Evolutionary conservation across 2,888 invertebrate genomes (phyloP).

Genomic region (Cinara cedri): DNA sequence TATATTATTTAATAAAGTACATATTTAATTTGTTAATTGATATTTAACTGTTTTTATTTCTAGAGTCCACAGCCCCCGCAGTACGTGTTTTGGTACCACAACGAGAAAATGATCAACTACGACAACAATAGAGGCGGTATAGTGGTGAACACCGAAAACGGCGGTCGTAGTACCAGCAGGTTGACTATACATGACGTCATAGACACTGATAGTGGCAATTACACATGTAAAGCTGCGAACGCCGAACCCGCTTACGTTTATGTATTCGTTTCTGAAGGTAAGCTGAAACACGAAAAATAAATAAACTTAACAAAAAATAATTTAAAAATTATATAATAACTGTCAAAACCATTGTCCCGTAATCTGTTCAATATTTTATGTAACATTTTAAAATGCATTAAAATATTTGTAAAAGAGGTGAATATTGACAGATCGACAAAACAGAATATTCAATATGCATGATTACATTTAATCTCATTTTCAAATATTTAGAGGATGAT

Average conservation of each 20-base stretch:
- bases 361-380: no score
- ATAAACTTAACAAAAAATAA: not conserved
- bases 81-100: constrained; percentile 95
- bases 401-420: no score
- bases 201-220: constrained; percentile 87
- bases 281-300: constrained; percentile 5
- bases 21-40: no score
- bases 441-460: no score
- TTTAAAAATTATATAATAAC: no score
- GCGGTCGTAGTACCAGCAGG: constrained; percentile 82
- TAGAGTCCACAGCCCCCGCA: constrained; percentile 91
- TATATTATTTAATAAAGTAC: no score
- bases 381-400: no score
- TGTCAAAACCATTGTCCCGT: no score
- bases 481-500: no score
- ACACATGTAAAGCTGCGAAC: constrained; percentile 88
- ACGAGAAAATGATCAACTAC: constrained; percentile 92
- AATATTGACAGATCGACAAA: no score
- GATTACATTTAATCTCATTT: no score
- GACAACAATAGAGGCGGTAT: constrained; percentile 83
- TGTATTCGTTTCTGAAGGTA: constrained; percentile 90
- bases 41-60: constrained; percentile 63
- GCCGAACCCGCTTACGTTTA: constrained; percentile 87
- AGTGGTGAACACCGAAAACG: constrained; percentile 81
- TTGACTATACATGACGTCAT: constrained; percentile 83